These are phyloP conservation scores for Tympanuchus pallidicinctus DNA, from an alignment of 2,113 vertebrate genomes.

Conservation along the genomic window DNA sequence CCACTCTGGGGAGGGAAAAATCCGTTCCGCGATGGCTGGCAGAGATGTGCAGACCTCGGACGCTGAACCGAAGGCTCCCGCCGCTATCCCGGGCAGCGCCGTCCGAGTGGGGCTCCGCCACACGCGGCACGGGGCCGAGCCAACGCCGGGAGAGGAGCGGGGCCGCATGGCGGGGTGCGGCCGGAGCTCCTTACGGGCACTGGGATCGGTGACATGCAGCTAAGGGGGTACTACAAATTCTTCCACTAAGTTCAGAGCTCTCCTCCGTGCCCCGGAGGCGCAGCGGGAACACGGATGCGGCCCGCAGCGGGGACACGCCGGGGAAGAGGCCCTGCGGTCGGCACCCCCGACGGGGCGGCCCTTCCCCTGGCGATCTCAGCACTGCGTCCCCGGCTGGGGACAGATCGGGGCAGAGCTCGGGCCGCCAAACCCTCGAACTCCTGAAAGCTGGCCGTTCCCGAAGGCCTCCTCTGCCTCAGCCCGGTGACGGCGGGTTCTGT, in stretches of 20 bases:
- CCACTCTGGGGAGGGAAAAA: background rate
- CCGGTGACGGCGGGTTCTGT: background rate
- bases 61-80: background rate
- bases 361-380: too few species aligned
- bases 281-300: background rate
- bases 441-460: too few species aligned
- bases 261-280: background rate
- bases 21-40: background rate
- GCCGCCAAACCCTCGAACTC: background rate
- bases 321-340: too few species aligned
- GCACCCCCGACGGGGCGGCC: background rate
- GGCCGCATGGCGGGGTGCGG: background rate
- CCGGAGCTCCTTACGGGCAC: background rate
- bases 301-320: too few species aligned
- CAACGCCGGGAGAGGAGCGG: background rate
- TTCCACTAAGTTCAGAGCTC: background rate
- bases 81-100: constrained; percentile 38
- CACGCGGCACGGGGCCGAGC: too few species aligned
- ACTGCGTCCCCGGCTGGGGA: background rate
- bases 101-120: background rate
- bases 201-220: background rate
- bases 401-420: background rate
- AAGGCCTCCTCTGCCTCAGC: background rate
- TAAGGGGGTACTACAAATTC: background rate
- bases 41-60: constrained; percentile 40